Conservation (phyloP, 2,888 invertebrate species). For the Pollenia amentaria region DNA sequence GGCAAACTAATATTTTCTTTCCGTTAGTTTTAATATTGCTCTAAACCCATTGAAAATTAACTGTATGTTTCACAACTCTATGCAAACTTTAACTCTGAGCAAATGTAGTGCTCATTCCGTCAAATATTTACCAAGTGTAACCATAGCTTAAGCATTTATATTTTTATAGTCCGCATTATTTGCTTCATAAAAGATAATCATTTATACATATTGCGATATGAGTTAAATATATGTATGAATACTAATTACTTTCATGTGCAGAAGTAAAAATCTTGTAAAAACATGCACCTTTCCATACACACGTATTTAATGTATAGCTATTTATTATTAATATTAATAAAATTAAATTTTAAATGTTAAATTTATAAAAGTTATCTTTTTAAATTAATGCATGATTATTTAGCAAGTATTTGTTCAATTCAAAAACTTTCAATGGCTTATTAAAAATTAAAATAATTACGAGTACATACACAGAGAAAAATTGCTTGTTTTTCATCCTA, state of each 20-base stretch:
- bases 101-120: too few relatives aligned
- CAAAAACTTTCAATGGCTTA: not conserved
- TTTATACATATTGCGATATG: slow-evolving; percentile 9
- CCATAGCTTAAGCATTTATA: slow-evolving; percentile 1
- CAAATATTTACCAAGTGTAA: too few relatives aligned
- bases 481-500: too few relatives aligned
- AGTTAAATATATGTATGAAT: not conserved
- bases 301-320: not conserved
- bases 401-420: slow-evolving; percentile 47
- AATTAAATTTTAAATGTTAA: not conserved
- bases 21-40: too few relatives aligned
- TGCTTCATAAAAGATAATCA: slow-evolving; percentile 46
- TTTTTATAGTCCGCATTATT: slow-evolving; percentile 40
- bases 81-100: too few relatives aligned
- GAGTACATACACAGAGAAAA: too few relatives aligned
- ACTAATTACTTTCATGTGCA: not conserved
- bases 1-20: too few relatives aligned
- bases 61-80: too few relatives aligned
- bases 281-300: not conserved
- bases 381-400: slow-evolving; percentile 51
- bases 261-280: not conserved
- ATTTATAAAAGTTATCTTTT: slow-evolving; percentile 40
- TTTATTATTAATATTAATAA: too few relatives aligned
- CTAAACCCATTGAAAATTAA: too few relatives aligned
- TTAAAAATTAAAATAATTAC: not conserved